A percentile compares a stretch with the other conserved stretches of the same genome.
Conservation (phyloP, 2,797 vertebrate genomes). For the Tympanoctomys barrerae region DNA sequence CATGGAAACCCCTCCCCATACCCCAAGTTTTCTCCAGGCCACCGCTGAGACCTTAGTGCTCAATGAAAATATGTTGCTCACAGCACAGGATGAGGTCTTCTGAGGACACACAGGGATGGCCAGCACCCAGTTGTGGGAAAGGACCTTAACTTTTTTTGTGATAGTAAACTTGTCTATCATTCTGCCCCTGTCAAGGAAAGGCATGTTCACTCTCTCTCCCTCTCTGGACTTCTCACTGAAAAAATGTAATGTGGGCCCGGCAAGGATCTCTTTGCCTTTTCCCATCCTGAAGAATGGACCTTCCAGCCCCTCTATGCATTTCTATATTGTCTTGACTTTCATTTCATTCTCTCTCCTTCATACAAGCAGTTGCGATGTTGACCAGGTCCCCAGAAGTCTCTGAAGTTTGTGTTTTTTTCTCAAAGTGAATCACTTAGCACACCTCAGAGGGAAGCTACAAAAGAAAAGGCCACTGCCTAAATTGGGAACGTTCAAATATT, state of each 20-base stretch:
- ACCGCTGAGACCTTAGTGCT: not conserved
- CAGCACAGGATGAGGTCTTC: too few species aligned
- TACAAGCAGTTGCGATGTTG: not conserved
- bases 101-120: too few species aligned
- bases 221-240: not conserved
- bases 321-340: too few species aligned
- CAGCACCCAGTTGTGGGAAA: too few species aligned
- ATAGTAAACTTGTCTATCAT: not conserved
- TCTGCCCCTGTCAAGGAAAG: not conserved
- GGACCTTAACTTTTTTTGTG: too few species aligned
- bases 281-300: not conserved
- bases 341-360: not conserved
- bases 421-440: not conserved
- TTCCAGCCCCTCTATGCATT: not conserved
- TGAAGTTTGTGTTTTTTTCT: not conserved
- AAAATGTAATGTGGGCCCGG: not conserved
- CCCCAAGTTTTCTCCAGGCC: too few species aligned
- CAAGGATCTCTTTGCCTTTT: not conserved
- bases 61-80: too few species aligned
- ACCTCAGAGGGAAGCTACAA: not conserved
- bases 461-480: not conserved
- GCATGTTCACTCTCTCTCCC: not conserved
- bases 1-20: too few species aligned
- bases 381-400: not conserved
- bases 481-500: not conserved